Evolutionary conservation across 2,797 vertebrate genomes (phyloP).

Genomic region (Enteromius thamalakanensis): DNA sequence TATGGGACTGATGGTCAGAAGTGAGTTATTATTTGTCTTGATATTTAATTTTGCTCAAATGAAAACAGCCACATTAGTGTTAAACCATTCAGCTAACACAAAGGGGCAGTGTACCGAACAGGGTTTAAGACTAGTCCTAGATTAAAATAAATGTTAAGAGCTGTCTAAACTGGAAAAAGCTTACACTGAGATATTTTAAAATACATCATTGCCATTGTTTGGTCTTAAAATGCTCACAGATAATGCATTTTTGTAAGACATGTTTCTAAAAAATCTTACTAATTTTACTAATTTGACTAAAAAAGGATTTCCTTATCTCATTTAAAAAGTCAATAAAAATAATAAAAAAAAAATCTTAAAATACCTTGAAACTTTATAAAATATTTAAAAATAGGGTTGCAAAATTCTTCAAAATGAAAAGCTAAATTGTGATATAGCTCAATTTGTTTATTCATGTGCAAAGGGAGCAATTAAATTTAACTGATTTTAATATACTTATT

Average conservation of each 20-base stretch:
- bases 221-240: too few species aligned
- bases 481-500: not conserved
- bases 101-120: too few species aligned
- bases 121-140: too few species aligned
- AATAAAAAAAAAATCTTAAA: not conserved
- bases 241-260: too few species aligned
- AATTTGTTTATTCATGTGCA: not conserved
- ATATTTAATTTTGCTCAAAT: slow-evolving; percentile 1
- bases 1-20: slow-evolving; percentile 62
- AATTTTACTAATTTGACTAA: not conserved
- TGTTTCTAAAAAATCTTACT: too few species aligned
- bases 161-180: too few species aligned
- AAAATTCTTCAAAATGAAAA: not conserved
- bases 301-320: not conserved
- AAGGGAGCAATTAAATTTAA: not conserved
- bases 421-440: not conserved
- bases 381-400: not conserved
- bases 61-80: not conserved
- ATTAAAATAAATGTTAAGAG: too few species aligned
- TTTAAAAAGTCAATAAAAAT: not conserved
- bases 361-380: too few species aligned
- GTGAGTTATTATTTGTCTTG: slow-evolving; percentile 64
- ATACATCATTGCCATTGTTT: too few species aligned
- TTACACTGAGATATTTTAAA: too few species aligned
- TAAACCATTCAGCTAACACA: not conserved